A percentile compares a stretch with the other conserved stretches of the same genome.
These are phyloP conservation scores for Neogobius melanostomus DNA, from an alignment of 2,113 vertebrate species.

Conservation along the genomic window DNA sequence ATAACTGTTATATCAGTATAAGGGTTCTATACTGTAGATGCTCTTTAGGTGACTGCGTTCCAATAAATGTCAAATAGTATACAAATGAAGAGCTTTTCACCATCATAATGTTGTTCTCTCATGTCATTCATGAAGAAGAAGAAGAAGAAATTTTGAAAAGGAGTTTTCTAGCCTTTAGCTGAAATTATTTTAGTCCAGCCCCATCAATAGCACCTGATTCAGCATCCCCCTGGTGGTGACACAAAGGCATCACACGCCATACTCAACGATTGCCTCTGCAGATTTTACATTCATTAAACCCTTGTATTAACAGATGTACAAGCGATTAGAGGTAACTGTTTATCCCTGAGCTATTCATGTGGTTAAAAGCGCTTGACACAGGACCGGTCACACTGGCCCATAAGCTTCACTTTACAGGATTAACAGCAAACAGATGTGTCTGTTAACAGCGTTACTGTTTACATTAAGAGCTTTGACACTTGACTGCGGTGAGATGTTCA, in stretches of 20 bases:
- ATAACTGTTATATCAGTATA: too few species aligned
- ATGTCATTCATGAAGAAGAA: too few species aligned
- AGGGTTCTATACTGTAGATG: too few species aligned
- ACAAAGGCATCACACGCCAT: background rate
- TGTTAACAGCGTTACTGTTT: conserved; percentile 23
- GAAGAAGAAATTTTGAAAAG: too few species aligned
- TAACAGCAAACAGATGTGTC: conserved; percentile 16
- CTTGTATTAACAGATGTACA: background rate
- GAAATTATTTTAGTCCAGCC: background rate
- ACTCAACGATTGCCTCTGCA: background rate
- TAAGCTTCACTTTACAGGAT: conserved; percentile 12
- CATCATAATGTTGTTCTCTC: too few species aligned
- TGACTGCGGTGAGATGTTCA: conserved; percentile 6
- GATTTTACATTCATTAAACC: background rate
- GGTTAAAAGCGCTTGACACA: background rate
- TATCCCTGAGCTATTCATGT: background rate
- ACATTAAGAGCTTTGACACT: background rate
- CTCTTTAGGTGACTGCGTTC: too few species aligned
- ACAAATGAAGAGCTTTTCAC: too few species aligned
- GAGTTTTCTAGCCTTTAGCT: too few species aligned
- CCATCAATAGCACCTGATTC: fast-evolving
- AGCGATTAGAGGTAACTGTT: background rate
- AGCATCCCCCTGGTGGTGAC: background rate
- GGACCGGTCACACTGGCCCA: background rate
- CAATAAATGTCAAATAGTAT: too few species aligned